Evolutionary conservation across 2,888 invertebrate species (phyloP), one percentile per base, ranked within the genome.

Genomic region (Augochlorella aurata): DNA sequence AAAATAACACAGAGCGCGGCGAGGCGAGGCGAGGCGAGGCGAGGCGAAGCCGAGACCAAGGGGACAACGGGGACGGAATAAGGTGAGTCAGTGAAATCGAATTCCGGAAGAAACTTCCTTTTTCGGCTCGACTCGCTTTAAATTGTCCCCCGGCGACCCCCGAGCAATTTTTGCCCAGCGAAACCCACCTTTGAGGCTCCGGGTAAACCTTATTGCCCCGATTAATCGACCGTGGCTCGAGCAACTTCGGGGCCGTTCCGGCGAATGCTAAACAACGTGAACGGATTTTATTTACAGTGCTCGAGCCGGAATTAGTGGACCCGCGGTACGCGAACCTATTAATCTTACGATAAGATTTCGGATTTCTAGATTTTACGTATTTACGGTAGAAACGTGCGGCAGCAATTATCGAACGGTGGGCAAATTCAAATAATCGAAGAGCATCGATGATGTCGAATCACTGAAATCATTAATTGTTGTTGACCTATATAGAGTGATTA

Each of bases 21-120:
- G 45, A 52, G 44, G 21, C 16, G 24, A 12, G n/a, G 5, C 14
- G 14, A 52, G 29, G 45, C n/a, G n/a, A n/a, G n/a, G n/a, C n/a
- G n/a, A n/a, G 38, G 9, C 9, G 4, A 18, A 29, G 14, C 21
- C 4, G 21, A 4, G 58, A 38, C 58, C 12, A 29, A 9, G 38
- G 38, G 65, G 65, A 65, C n/a, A 65, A 65, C 65, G 44, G 65
- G 38, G 38, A 44, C 18, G 44, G 49, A 70, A 66, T 65, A 74
- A 82, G 77, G 74, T 52, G 70, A 73, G 63, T 66, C 66, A 38
- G 58, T 80, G 82, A 73, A 81, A 81, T 81, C 82, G 82, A 81
- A 82, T 82, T 81, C 82, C 81, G 50, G 72, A 47, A 70, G 66
- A 77, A 82, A 77, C 77, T 82, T 76, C 76, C 70, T 73, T 58